Conservation (phyloP, 2,797 vertebrate genomes). For the Crossoptilon crossoptilon region DNA sequence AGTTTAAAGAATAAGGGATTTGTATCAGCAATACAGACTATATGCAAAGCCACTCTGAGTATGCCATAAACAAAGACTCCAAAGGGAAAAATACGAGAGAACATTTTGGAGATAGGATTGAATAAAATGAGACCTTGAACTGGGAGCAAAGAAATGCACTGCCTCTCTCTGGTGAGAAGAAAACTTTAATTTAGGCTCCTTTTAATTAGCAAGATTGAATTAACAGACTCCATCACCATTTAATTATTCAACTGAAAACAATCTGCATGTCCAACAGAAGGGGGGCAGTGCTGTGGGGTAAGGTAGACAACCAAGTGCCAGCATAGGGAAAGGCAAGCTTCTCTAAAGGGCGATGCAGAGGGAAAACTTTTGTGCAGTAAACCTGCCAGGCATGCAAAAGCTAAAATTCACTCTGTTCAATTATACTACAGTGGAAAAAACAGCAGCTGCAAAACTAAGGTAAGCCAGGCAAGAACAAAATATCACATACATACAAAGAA, state of each 20-base stretch:
- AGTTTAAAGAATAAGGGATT: background rate
- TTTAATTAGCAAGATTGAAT: constrained; percentile 1
- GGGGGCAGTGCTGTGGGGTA: background rate
- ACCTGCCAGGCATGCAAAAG: background rate
- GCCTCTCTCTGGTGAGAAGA: background rate
- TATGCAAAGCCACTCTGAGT: background rate
- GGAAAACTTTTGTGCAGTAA: background rate
- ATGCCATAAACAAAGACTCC: background rate
- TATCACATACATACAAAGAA: background rate
- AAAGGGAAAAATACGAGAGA: background rate
- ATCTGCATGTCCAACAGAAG: background rate
- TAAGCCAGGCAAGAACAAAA: background rate
- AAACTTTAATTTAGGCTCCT: background rate
- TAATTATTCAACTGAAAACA: background rate
- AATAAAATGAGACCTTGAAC: background rate
- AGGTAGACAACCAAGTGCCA: background rate
- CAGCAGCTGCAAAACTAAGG: background rate
- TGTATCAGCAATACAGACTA: background rate
- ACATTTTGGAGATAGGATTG: background rate
- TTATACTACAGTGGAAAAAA: background rate
- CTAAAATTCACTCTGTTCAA: background rate
- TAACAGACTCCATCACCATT: background rate
- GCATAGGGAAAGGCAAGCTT: background rate
- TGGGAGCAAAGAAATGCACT: background rate
- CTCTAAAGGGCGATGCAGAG: background rate